phyloP scores from a whole-genome alignment of 2,888 invertebrate species.

The Metellina segmentata region DNA sequence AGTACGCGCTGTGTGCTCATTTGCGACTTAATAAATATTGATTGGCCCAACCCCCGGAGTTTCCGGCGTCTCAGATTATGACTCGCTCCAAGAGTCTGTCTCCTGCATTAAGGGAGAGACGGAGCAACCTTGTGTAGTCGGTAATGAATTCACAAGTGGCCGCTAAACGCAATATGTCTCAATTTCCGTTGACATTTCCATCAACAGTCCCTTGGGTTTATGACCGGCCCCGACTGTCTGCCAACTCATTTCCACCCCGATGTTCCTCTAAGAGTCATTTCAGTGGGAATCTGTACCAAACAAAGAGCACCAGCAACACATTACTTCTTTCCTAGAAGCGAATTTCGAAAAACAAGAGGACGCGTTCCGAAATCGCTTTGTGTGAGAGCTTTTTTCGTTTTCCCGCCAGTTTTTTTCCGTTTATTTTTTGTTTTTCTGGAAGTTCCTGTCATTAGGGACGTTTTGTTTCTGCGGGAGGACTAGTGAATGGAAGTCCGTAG shows the following conservation, averaged over 20 bases:
- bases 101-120: neutral
- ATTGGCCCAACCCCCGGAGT: neutral
- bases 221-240: conserved; percentile 6
- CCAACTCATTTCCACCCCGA: too few species aligned
- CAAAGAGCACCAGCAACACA: neutral
- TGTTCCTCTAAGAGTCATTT: too few species aligned
- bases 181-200: conserved; percentile 38
- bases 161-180: conserved; percentile 31
- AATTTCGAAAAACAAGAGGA: neutral
- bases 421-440: neutral
- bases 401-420: neutral
- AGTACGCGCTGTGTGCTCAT: too few species aligned
- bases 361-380: conserved; percentile 5
- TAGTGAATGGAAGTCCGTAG: neutral
- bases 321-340: neutral
- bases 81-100: neutral
- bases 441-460: conserved; percentile 64
- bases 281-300: too few species aligned
- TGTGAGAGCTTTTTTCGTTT: neutral
- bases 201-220: conserved; percentile 17
- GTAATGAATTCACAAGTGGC: neutral
- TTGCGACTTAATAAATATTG: too few species aligned
- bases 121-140: neutral
- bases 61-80: neutral
- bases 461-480: conserved; percentile 54